These are phyloP conservation scores for Pseudococcus viburni DNA, from an alignment of 2,888 invertebrate species.

Conservation along the genomic window DNA sequence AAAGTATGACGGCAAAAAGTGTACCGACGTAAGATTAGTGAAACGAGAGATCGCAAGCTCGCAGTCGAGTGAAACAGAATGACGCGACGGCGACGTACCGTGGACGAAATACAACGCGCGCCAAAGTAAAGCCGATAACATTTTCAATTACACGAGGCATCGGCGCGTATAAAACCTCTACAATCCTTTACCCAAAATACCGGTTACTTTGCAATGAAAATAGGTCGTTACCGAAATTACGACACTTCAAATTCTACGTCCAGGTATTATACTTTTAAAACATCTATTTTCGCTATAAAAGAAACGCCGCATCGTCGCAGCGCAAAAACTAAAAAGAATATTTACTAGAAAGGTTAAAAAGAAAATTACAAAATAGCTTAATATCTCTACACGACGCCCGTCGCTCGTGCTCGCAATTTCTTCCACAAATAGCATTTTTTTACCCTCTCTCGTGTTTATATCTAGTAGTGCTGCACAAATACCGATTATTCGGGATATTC, in stretches of 20 bases:
- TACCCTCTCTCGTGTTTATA: neutral
- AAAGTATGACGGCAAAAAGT: conserved; percentile 31
- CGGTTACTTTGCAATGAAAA: conserved; percentile 31
- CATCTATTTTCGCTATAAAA: conserved; percentile 18
- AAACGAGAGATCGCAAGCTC: neutral
- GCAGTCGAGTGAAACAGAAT: neutral
- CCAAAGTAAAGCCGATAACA: conserved; percentile 35
- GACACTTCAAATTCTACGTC: conserved; percentile 27
- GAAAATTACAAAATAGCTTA: conserved; percentile 18
- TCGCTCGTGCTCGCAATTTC: neutral
- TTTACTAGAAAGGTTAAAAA: neutral
- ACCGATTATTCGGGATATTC: too few species aligned
- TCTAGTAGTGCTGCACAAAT: too few species aligned
- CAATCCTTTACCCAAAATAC: conserved; percentile 31
- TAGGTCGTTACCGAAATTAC: conserved; percentile 35
- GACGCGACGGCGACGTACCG: neutral
- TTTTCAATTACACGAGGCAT: conserved; percentile 35
- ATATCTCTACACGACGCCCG: neutral
- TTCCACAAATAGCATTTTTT: neutral
- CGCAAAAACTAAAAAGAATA: neutral
- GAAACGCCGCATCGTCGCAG: neutral
- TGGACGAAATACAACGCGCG: neutral
- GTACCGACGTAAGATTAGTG: conserved; percentile 1
- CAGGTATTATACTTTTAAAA: conserved; percentile 35
- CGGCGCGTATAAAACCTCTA: conserved; percentile 12